Evolutionary conservation across 30 jellyfish, hydroid and myxozoan genomes (phyloP), one percentile per base, ranked within the genome.

Genomic region (Turritopsis dohrnii): DNA sequence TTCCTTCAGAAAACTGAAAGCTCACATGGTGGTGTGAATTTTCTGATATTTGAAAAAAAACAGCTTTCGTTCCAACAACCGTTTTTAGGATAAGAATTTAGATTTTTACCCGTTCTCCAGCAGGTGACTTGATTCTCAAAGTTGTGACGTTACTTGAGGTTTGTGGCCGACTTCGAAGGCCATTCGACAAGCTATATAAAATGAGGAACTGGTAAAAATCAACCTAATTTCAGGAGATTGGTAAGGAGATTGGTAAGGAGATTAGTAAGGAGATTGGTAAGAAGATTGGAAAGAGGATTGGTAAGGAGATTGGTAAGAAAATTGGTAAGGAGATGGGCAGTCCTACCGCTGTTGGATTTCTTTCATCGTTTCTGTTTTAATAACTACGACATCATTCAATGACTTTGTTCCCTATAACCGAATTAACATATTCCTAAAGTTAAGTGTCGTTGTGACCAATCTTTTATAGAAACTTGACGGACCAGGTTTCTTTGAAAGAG

Each of bases 101-200:
- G 60, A 41, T 13, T 41, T 16, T 24, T 31, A 92, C 98, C 96
- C 88, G 89, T 21, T 85, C 95, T n/a, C 98, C 98, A 29, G 83
- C 83, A 80, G 85, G 96, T 21, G 98, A 92, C 72, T 88, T 92
- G 52, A 92, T 85, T 27, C 98, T 77, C 74, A 92, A 54, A 19
- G 96, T 92, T 52, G 98, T 92, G 24, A 92, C 80, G 52, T 84
- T 83, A 21, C 72, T 3, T 7, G 88, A 76, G 65, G 96, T 17
- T 27, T 28, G 74, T 5, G 85, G 79, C 1, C 87, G 89, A 28
- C 84, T 74, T 74, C 65, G 16, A 21, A 7, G 17, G 17, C 76
- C 76, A 66, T 17, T 66, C 29, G 76, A n/a, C 76, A 66, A 66
- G 28, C 76, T 66, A 26, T 66, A 66, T 66, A 66, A 66, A 18